phyloP scores from a whole-genome alignment of 2,888 invertebrate species.

The Nomada flava region DNA sequence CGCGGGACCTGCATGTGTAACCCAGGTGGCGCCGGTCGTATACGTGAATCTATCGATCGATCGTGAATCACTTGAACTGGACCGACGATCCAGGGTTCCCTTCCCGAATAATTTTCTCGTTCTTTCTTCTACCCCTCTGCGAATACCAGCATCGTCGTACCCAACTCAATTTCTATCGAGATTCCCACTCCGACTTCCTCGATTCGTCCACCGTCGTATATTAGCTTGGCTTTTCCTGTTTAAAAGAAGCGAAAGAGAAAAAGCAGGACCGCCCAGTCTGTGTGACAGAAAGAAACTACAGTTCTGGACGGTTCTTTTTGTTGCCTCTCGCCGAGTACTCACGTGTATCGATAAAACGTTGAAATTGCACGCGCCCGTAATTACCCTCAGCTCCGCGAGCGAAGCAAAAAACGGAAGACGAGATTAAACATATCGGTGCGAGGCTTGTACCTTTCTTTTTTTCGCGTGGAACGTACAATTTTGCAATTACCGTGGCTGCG shows the following conservation, averaged over 20 bases:
- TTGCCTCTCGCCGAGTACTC: slow-evolving; percentile 17
- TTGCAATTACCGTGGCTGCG: slow-evolving; percentile 49
- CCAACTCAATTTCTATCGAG: slow-evolving; percentile 39
- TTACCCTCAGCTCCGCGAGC: slow-evolving; percentile 34
- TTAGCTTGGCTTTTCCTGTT: not conserved
- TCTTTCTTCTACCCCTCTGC: not conserved
- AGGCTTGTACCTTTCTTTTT: slow-evolving; percentile 14
- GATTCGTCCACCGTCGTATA: no score
- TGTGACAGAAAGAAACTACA: slow-evolving; percentile 3
- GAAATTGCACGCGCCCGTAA: slow-evolving; percentile 57
- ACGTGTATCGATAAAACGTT: slow-evolving; percentile 55
- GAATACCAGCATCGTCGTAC: slow-evolving; percentile 13
- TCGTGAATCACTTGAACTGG: slow-evolving; percentile 63
- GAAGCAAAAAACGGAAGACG: slow-evolving; percentile 35
- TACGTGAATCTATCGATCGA: slow-evolving; percentile 68
- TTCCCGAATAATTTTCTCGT: slow-evolving; percentile 51
- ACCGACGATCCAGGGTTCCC: slow-evolving; percentile 18
- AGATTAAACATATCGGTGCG: slow-evolving; percentile 40
- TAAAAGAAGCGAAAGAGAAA: slow-evolving; percentile 13
- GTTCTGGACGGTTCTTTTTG: not conserved
- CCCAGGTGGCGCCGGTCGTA: slow-evolving; percentile 53
- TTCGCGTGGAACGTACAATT: slow-evolving; percentile 44
- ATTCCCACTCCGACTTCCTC: not conserved
- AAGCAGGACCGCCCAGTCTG: not conserved
- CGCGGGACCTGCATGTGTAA: slow-evolving; percentile 25